Base-by-base conservation (phyloP, 2,888 invertebrate species). In the Pardosa pseudoannulata region DNA sequence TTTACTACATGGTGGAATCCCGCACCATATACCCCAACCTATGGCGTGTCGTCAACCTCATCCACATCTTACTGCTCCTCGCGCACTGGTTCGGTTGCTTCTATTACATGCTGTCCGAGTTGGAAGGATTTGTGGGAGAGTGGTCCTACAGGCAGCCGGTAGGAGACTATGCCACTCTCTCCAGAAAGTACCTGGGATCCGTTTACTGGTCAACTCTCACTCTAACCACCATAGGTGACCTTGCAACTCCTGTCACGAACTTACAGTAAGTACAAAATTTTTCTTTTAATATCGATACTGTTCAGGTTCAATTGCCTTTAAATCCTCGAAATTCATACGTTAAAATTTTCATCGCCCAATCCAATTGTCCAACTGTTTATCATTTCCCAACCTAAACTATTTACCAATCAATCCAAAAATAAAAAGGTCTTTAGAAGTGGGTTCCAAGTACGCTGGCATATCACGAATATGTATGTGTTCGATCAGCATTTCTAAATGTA, bases 51-150 rank as follows among this genome's bases (percentile, higher is more conserved):
- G 94, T 97, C 91, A 98, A 98, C 93, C 94, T 98, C 88, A 96
- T 98, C 90, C 98, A 98, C 92, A 97, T 98, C 90, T 94, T 98
- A 89, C 94, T 98, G 90, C 96, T 98, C 91, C 93, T 98, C 90
- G 97, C 98, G 73, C 98, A 98, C 92, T 98, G 98, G 98, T 98
- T 98, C 92, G 98, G 98, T 80, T 98, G 98, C 92, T 98, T 98
- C 93, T 98, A 98, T 93, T 98, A 96, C 93, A 93, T 98, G 90
- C 94, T 98, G 80, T 97, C 97, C 6, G 97, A 98, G 91, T 95
- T 96, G 83, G 97, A 97, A 92, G 95, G 95, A 27, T 96, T 96
- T 92, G 94, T 95, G 87, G 92, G 92, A 28, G 89, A 90, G 9
- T 92, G 92, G 92, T 91, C 91, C 0, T 93, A 92, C 89, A 92